Evolutionary conservation across 92 coral and sea anemone genomes (phyloP).

Genomic region (Epizoanthus ramosus): DNA sequence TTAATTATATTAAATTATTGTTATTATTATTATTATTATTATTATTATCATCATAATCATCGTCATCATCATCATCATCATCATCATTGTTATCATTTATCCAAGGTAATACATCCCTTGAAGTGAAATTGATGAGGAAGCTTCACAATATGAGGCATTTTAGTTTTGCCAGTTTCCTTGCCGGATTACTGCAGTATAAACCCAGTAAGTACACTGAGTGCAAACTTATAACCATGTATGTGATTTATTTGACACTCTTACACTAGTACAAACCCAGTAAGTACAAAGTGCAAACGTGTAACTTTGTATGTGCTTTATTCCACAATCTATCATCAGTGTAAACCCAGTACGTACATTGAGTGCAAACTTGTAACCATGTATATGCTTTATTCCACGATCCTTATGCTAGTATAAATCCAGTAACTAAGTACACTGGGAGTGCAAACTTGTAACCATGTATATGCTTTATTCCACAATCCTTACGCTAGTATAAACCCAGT

Average conservation of each 20-base stretch:
- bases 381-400: too few relatives aligned
- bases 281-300: too few relatives aligned
- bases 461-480: too few relatives aligned
- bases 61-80: not conserved
- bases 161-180: conserved; percentile 80
- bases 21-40: not conserved
- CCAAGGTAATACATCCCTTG: conserved; percentile 46
- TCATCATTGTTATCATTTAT: not conserved
- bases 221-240: too few relatives aligned
- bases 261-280: too few relatives aligned
- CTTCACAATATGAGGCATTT: conserved; percentile 70
- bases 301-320: too few relatives aligned
- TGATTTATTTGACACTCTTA: too few relatives aligned
- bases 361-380: too few relatives aligned
- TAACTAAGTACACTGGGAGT: conserved; percentile 44
- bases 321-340: conserved; percentile 34
- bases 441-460: too few relatives aligned
- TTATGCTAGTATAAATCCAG: conserved; percentile 72
- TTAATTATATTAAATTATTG: too few relatives aligned
- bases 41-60: not conserved
- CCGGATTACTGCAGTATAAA: conserved; percentile 76
- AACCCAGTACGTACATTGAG: conserved; percentile 72
- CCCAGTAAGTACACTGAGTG: conserved; percentile 68
- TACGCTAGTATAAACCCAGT: too few relatives aligned
- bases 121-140: conserved; percentile 70